Conservation (phyloP, 2,113 vertebrate species). For the Anarrhichthys ocellatus region DNA sequence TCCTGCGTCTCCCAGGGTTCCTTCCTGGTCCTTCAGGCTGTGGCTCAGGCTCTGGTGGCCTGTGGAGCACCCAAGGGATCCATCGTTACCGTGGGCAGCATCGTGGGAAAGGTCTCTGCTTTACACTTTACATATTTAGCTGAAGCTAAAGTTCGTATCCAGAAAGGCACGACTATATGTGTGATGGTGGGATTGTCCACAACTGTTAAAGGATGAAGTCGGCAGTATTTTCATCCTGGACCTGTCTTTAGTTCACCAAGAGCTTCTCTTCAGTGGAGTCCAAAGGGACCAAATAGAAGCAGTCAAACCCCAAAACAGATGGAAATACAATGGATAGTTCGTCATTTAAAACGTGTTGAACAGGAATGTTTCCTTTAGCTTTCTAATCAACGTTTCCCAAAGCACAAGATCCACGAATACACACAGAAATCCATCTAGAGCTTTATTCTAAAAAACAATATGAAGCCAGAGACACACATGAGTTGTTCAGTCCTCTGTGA, state of each 20-base stretch:
- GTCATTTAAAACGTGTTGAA: background rate
- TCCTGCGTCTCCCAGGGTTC: constrained; percentile 80
- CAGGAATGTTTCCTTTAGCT: background rate
- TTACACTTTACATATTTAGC: background rate
- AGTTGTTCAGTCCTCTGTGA: background rate
- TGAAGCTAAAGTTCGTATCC: background rate
- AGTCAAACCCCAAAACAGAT: background rate
- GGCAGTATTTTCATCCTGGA: background rate
- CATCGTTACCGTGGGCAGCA: constrained; percentile 91
- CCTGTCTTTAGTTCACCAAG: background rate
- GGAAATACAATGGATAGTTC: background rate
- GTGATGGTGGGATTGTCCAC: background rate
- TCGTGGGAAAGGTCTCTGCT: constrained; percentile 86
- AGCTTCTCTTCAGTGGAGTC: no score
- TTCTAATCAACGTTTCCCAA: background rate
- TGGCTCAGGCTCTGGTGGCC: constrained; percentile 86
- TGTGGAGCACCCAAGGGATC: constrained; percentile 84
- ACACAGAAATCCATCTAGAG: background rate
- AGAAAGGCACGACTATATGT: background rate
- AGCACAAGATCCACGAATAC: background rate
- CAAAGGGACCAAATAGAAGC: background rate
- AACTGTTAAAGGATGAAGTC: background rate
- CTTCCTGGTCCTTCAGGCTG: constrained; percentile 88
- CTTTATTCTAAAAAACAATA: background rate
- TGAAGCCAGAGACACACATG: background rate